A percentile compares a stretch with the other conserved stretches of the same genome.
phyloP scores from a whole-genome alignment of 1,140 invertebrate genomes.

The Drosophila sturtevanti region DNA sequence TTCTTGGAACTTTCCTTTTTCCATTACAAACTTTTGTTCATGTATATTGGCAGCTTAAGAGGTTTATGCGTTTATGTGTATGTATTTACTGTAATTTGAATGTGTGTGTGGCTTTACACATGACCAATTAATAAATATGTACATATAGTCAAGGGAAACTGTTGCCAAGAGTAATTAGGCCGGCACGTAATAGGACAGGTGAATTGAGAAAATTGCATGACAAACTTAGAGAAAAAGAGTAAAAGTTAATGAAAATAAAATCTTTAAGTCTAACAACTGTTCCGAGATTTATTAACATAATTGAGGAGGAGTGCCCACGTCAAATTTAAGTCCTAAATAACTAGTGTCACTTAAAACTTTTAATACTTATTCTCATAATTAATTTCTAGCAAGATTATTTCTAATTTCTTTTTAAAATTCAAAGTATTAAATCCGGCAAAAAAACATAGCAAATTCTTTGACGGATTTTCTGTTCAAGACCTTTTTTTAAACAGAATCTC shows the following conservation, averaged over 20 bases:
- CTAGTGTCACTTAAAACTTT: too few relatives aligned
- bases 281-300: too few relatives aligned
- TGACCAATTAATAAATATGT: slow-evolving; percentile 18
- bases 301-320: too few relatives aligned
- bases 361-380: too few relatives aligned
- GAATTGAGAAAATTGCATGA: not conserved
- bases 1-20: not conserved
- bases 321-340: too few relatives aligned
- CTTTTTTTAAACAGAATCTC: not conserved
- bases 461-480: too few relatives aligned
- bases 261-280: not conserved
- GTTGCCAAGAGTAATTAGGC: not conserved
- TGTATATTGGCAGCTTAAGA: not conserved
- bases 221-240: not conserved
- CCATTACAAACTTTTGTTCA: not conserved
- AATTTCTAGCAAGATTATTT: too few relatives aligned
- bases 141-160: not conserved
- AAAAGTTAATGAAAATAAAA: not conserved
- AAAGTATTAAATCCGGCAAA: too few relatives aligned
- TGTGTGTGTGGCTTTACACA: slow-evolving; percentile 30
- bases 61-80: slow-evolving; percentile 6
- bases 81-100: not conserved
- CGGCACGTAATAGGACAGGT: not conserved
- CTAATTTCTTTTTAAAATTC: too few relatives aligned
- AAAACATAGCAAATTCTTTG: too few relatives aligned